A percentile compares a stretch with the other conserved stretches of the same genome.
Evolutionary conservation across 2,113 vertebrate genomes (phyloP).

Genomic region (Burhinus oedicnemus): DNA sequence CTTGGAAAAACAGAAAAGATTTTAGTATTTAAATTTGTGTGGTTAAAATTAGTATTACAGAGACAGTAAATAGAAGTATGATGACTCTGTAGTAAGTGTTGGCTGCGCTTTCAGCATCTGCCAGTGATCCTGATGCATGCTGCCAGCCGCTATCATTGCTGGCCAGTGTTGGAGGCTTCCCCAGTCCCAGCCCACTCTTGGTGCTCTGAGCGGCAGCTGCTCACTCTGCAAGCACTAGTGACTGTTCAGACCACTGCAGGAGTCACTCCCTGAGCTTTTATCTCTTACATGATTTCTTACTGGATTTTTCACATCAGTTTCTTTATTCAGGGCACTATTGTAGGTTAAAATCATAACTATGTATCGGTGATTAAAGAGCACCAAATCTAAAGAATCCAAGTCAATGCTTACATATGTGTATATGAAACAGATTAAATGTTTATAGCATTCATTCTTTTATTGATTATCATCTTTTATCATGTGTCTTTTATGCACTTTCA

Average conservation of each 20-base stretch:
- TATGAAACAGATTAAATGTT: background rate
- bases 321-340: background rate
- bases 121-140: background rate
- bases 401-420: background rate
- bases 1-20: background rate
- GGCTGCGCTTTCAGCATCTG: background rate
- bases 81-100: background rate
- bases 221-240: background rate
- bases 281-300: background rate
- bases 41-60: background rate
- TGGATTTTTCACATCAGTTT: background rate
- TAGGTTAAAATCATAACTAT: background rate
- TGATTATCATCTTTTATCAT: background rate
- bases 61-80: background rate
- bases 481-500: background rate
- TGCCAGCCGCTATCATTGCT: background rate
- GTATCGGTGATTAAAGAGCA: background rate
- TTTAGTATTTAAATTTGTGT: background rate
- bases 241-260: background rate
- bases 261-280: background rate
- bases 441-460: constrained; percentile 7
- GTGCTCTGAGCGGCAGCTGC: background rate
- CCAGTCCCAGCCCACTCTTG: background rate
- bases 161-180: background rate
- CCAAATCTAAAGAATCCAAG: background rate